Percentiles rank a stretch among this genome's conserved stretches.
phyloP scores from a whole-genome alignment of 2,113 vertebrate genomes.

The Myxocyprinus asiaticus region DNA sequence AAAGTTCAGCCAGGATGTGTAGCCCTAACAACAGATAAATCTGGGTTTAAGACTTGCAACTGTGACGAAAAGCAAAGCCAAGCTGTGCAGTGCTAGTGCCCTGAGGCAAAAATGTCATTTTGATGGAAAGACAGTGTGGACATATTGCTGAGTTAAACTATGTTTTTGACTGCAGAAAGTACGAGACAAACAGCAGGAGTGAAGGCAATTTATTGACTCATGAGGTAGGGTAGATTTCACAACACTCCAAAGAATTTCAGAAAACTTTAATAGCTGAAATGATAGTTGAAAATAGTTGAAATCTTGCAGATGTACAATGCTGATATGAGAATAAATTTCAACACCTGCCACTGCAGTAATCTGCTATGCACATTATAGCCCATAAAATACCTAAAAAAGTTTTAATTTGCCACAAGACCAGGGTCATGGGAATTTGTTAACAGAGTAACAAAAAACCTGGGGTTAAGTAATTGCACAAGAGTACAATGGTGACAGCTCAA shows the following conservation, averaged over 20 bases:
- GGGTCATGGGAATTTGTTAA: too few relatives aligned
- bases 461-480: too few relatives aligned
- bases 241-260: too few relatives aligned
- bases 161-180: not conserved
- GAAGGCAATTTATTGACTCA: not conserved
- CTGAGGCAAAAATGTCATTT: not conserved
- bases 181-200: not conserved
- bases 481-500: too few relatives aligned
- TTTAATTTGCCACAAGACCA: not conserved
- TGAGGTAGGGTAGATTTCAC: not conserved
- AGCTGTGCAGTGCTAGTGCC: not conserved
- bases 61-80: not conserved
- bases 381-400: constrained; percentile 3
- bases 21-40: constrained; percentile 16
- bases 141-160: not conserved
- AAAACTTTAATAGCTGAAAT: too few relatives aligned
- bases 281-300: too few relatives aligned
- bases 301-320: too few relatives aligned
- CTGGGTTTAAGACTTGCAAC: not conserved
- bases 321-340: too few relatives aligned
- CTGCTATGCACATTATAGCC: not conserved
- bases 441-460: too few relatives aligned
- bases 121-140: constrained; percentile 8
- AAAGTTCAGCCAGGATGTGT: constrained; percentile 34
- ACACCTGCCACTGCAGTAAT: not conserved